Evolutionary conservation across 2,797 vertebrate genomes (phyloP).

Genomic region (Synanceia verrucosa): DNA sequence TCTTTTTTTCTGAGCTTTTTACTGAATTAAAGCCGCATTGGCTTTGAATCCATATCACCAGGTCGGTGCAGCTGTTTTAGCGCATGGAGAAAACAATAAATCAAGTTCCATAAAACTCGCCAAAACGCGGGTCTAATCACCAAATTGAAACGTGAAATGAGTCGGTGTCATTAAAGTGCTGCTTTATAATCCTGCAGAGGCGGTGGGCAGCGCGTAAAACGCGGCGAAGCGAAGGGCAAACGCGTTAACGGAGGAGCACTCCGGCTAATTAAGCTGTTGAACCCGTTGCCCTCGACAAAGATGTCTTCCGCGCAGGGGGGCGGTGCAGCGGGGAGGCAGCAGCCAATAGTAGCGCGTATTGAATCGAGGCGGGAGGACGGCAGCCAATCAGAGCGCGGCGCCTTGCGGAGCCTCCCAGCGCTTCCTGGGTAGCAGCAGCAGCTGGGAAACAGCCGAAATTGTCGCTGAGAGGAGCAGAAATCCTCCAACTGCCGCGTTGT

Average conservation of each 20-base stretch:
- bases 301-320: slow-evolving; percentile 61
- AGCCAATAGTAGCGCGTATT: slow-evolving; percentile 62
- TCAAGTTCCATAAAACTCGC: slow-evolving; percentile 67
- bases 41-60: slow-evolving; percentile 33
- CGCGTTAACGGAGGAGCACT: slow-evolving; percentile 65
- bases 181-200: slow-evolving; percentile 70
- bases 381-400: slow-evolving; percentile 54
- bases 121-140: slow-evolving; percentile 72
- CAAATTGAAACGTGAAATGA: slow-evolving; percentile 71
- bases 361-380: background rate
- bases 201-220: slow-evolving; percentile 52
- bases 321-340: fast-evolving
- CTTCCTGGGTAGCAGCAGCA: slow-evolving; percentile 6
- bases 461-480: slow-evolving; percentile 55
- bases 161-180: slow-evolving; percentile 55
- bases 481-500: slow-evolving; percentile 30
- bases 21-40: slow-evolving; percentile 38
- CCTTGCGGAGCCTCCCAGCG: slow-evolving; percentile 37
- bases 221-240: slow-evolving; percentile 54
- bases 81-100: slow-evolving; percentile 55
- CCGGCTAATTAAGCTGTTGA: slow-evolving; percentile 77
- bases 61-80: slow-evolving; percentile 52
- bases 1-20: slow-evolving; percentile 23
- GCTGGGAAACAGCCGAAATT: slow-evolving; percentile 26
- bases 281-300: slow-evolving; percentile 74